Evolutionary conservation across 2,888 invertebrate genomes (phyloP).

Genomic region (Clistopyga incitator): DNA sequence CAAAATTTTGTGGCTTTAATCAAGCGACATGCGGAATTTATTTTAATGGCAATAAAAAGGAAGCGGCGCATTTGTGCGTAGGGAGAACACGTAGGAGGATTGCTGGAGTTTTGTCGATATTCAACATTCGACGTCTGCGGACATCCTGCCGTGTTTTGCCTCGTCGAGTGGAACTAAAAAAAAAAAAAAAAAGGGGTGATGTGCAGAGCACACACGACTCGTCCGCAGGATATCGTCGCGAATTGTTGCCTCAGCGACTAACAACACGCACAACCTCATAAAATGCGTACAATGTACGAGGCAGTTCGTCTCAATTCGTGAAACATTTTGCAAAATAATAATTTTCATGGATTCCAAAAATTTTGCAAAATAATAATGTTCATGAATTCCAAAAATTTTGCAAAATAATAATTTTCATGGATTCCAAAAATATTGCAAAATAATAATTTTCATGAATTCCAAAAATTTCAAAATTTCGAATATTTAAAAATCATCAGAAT

Average conservation of each 20-base stretch:
- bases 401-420: too few relatives aligned
- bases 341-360: too few relatives aligned
- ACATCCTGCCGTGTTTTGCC: constrained; percentile 62
- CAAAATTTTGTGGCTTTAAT: too few relatives aligned
- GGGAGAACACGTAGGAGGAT: constrained; percentile 10
- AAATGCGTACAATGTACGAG: too few relatives aligned
- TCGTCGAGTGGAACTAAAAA: constrained; percentile 56
- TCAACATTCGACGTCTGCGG: constrained; percentile 42
- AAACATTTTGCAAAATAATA: too few relatives aligned
- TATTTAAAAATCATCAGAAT: too few relatives aligned
- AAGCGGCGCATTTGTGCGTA: neutral
- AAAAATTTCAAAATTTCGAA: too few relatives aligned
- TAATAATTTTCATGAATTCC: too few relatives aligned
- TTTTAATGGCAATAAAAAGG: neutral
- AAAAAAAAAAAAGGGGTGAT: constrained; percentile 37
- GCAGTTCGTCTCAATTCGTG: too few relatives aligned
- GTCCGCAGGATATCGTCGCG: neutral
- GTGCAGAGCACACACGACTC: neutral
- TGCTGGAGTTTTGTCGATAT: constrained; percentile 48
- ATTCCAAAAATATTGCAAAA: too few relatives aligned
- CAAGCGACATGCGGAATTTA: neutral
- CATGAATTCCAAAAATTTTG: too few relatives aligned
- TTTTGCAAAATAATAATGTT: too few relatives aligned
- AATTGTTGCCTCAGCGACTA: neutral
- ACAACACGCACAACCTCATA: neutral